phyloP scores from a whole-genome alignment of 2,797 vertebrate genomes.

The Huso huso region DNA sequence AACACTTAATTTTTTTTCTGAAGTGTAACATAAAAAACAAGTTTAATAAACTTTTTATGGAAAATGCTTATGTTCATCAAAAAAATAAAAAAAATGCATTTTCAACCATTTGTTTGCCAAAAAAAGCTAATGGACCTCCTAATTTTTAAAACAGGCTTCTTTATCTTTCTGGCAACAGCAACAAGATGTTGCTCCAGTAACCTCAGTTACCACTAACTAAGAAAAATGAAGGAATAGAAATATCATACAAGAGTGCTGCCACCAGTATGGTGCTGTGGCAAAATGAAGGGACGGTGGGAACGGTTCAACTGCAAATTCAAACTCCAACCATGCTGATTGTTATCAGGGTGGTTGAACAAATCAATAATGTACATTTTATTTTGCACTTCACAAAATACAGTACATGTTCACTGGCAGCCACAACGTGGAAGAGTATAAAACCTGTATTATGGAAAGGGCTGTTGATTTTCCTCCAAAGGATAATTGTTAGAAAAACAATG shows the following conservation, averaged over 20 bases:
- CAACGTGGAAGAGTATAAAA: neutral
- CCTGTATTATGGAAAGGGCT: neutral
- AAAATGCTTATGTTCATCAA: conserved; percentile 23
- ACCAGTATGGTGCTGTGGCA: neutral
- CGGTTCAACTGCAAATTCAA: too few relatives aligned
- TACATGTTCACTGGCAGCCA: too few relatives aligned
- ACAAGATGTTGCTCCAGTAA: neutral
- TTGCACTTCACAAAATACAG: neutral
- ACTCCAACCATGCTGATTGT: neutral
- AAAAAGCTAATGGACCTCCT: conserved; percentile 43
- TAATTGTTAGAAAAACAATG: neutral
- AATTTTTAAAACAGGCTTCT: conserved; percentile 48
- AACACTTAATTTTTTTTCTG: conserved; percentile 45
- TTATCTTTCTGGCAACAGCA: conserved; percentile 31
- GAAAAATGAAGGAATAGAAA: neutral
- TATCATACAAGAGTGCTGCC: neutral
- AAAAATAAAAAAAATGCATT: conserved; percentile 24
- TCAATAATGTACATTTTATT: neutral
- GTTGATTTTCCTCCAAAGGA: neutral
- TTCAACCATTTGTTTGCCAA: conserved; percentile 48
- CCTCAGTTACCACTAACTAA: neutral
- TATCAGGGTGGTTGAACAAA: neutral
- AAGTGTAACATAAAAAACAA: conserved; percentile 56
- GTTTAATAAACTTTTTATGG: conserved; percentile 43
- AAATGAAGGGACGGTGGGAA: too few relatives aligned